Evolutionary conservation across 2,797 vertebrate species (phyloP).

Genomic region (Anguilla marmorata): DNA sequence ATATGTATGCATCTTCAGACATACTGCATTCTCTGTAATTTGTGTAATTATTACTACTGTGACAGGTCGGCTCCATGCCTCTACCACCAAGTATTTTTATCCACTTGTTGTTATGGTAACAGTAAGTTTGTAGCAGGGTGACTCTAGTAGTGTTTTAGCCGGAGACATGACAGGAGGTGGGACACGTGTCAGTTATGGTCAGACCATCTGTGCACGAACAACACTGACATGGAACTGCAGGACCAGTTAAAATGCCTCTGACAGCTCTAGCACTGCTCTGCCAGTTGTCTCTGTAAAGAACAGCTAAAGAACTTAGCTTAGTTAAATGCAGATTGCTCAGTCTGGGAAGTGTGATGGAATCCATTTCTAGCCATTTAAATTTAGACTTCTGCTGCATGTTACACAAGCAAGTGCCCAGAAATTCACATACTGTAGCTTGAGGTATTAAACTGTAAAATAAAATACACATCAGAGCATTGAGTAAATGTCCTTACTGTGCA

Average conservation of each 20-base stretch:
- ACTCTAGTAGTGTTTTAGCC: slow-evolving; percentile 8
- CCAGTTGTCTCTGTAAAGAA: neutral
- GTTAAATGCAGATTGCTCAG: neutral
- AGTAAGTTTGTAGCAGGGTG: neutral
- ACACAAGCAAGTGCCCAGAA: neutral
- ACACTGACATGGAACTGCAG: neutral
- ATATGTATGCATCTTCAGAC: neutral
- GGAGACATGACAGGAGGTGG: slow-evolving; percentile 8
- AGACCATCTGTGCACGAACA: neutral
- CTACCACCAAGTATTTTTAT: slow-evolving; percentile 1
- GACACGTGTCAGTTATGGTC: neutral
- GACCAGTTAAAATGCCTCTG: neutral
- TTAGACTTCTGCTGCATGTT: neutral
- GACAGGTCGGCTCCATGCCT: neutral
- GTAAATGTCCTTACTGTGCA: too few relatives aligned
- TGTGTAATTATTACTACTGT: neutral
- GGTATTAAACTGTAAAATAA: neutral
- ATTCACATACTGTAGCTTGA: neutral
- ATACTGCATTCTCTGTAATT: neutral
- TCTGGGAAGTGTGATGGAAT: neutral
- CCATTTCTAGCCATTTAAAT: neutral
- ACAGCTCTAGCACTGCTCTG: neutral
- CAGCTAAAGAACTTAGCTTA: neutral
- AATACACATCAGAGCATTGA: neutral
- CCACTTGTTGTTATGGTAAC: slow-evolving; percentile 23